Evolutionary conservation across 2,113 vertebrate genomes (phyloP).

Genomic region (Catharus fuscescens): DNA sequence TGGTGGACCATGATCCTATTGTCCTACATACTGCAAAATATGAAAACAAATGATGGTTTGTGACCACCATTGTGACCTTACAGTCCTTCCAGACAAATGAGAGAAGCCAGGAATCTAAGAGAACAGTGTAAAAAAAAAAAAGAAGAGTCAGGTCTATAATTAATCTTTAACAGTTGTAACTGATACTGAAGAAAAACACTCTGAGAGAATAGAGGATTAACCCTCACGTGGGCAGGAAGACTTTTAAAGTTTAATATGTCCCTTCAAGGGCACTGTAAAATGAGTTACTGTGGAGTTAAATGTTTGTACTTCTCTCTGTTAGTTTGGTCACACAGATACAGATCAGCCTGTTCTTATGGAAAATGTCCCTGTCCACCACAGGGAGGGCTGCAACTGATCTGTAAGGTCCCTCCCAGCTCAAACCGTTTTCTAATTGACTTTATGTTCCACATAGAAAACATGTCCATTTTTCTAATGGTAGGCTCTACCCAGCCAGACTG

Average conservation of each 20-base stretch:
- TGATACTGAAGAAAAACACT: not conserved
- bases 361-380: not conserved
- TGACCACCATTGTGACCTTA: not conserved
- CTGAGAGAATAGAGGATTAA: not conserved
- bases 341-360: not conserved
- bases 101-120: not conserved
- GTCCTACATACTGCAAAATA: not conserved
- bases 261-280: not conserved
- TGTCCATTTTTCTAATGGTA: not conserved
- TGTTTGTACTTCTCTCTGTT: not conserved
- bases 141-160: not conserved
- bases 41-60: not conserved
- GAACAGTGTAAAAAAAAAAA: not conserved
- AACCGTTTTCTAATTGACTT: not conserved
- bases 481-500: not conserved
- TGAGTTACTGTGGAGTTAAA: not conserved
- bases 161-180: not conserved
- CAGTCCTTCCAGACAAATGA: not conserved
- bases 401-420: not conserved
- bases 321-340: not conserved
- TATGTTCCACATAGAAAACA: not conserved
- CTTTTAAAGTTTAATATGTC: not conserved
- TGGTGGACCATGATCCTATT: not conserved
- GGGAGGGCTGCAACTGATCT: not conserved
- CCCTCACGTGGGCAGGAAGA: not conserved